These are phyloP conservation scores for Deladenus siricidicola DNA, from an alignment of 2,888 invertebrate genomes.

Conservation along the genomic window DNA sequence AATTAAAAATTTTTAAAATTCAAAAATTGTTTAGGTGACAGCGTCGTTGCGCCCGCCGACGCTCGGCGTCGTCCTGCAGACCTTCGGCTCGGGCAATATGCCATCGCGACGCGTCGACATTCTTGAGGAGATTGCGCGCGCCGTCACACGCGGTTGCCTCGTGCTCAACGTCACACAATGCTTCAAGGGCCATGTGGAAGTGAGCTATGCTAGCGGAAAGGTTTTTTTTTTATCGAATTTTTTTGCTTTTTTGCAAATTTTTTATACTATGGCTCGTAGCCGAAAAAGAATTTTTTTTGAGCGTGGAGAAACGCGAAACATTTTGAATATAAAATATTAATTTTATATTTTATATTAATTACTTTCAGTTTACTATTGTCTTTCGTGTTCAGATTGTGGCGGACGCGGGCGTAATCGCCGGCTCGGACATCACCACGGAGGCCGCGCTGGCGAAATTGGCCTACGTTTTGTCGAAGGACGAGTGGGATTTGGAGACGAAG, in stretches of 20 bases:
- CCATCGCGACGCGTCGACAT: slow-evolving; percentile 76
- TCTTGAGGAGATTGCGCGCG: slow-evolving; percentile 58
- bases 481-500: slow-evolving; percentile 55
- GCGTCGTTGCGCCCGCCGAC: slow-evolving; percentile 66
- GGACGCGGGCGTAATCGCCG: slow-evolving; percentile 69
- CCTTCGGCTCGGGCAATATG: slow-evolving; percentile 86
- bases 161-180: slow-evolving; percentile 89
- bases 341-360: too few species aligned
- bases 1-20: too few species aligned
- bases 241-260: too few species aligned
- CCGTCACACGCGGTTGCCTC: slow-evolving; percentile 65
- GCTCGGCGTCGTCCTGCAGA: slow-evolving; percentile 76
- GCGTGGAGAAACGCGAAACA: too few species aligned
- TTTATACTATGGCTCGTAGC: too few species aligned
- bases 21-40: slow-evolving; percentile 46
- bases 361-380: background rate
- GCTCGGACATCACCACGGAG: slow-evolving; percentile 84
- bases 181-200: slow-evolving; percentile 69
- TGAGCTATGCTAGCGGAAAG: slow-evolving; percentile 76
- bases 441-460: slow-evolving; percentile 82
- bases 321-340: background rate
- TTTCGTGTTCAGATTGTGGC: slow-evolving; percentile 58
- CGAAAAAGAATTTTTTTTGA: too few species aligned
- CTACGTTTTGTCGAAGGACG: slow-evolving; percentile 73
- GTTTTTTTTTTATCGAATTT: slow-evolving; percentile 50